A percentile compares a stretch with the other conserved stretches of the same genome.
Evolutionary conservation across 2,113 vertebrate species (phyloP).

Genomic region (Corythornis vintsioides): DNA sequence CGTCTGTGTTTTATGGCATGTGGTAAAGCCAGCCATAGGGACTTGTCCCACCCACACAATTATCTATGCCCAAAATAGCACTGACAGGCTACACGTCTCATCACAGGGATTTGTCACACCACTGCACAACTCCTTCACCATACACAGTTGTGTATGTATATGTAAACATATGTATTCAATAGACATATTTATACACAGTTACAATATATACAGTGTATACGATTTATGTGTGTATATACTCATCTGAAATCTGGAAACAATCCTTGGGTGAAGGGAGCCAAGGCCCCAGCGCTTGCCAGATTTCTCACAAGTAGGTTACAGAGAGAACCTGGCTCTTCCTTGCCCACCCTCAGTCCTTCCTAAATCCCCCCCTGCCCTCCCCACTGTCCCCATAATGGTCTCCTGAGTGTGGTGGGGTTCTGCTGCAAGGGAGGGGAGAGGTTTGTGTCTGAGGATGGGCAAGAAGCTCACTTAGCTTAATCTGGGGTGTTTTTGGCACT

Average conservation of each 20-base stretch:
- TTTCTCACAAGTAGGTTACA: not conserved
- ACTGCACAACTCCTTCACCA: not conserved
- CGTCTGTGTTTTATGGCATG: accelerated
- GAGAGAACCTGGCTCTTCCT: not conserved
- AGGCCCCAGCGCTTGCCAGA: not conserved
- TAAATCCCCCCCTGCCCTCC: not conserved
- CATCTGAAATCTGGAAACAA: not conserved
- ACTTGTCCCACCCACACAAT: not conserved
- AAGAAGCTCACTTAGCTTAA: not conserved
- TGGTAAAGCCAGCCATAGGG: not conserved
- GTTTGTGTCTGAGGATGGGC: not conserved
- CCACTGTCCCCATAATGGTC: accelerated
- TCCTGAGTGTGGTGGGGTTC: not conserved
- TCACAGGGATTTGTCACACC: not conserved
- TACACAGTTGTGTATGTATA: accelerated
- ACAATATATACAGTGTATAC: too few relatives aligned
- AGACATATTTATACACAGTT: not conserved
- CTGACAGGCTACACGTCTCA: accelerated
- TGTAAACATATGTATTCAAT: not conserved
- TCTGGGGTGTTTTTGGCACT: not conserved
- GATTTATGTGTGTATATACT: not conserved
- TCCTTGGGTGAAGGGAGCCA: not conserved
- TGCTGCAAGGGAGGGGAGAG: not conserved
- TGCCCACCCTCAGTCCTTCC: not conserved
- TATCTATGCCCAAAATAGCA: not conserved